phyloP scores from a whole-genome alignment of 2,888 invertebrate species.

The Saturnia pavonia region DNA sequence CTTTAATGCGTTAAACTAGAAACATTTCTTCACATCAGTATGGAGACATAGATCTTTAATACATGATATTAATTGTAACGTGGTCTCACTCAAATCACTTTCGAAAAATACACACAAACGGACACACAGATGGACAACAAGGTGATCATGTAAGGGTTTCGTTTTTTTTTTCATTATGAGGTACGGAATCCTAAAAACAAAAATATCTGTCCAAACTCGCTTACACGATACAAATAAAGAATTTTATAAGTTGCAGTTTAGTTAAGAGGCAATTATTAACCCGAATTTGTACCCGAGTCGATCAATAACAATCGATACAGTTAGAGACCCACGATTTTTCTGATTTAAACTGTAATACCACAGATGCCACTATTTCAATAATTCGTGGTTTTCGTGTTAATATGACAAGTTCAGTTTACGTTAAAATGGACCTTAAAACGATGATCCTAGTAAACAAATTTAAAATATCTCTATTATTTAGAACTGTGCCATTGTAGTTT shows the following conservation, averaged over 20 bases:
- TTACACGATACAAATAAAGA: constrained; percentile 3
- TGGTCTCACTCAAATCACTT: too few relatives aligned
- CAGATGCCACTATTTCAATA: constrained; percentile 56
- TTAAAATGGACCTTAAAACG: not conserved
- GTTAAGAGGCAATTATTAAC: constrained; percentile 5
- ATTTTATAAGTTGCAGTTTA: constrained; percentile 2
- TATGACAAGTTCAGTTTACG: not conserved
- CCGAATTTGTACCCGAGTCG: constrained; percentile 5
- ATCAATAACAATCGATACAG: constrained; percentile 49
- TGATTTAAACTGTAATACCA: constrained; percentile 52
- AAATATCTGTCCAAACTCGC: constrained; percentile 19
- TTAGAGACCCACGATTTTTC: constrained; percentile 56
- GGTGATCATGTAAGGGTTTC: too few relatives aligned
- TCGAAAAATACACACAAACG: too few relatives aligned
- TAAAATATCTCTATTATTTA: not conserved
- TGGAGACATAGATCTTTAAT: too few relatives aligned
- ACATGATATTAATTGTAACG: too few relatives aligned
- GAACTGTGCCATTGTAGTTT: not conserved
- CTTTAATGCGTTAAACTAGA: too few relatives aligned
- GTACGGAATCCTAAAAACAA: too few relatives aligned
- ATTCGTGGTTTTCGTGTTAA: constrained; percentile 52
- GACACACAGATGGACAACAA: too few relatives aligned
- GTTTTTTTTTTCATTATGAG: too few relatives aligned
- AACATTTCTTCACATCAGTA: too few relatives aligned
- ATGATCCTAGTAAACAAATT: not conserved